These are phyloP conservation scores for Iselma pallidipennis DNA, from an alignment of 2,888 invertebrate genomes.

Conservation along the genomic window DNA sequence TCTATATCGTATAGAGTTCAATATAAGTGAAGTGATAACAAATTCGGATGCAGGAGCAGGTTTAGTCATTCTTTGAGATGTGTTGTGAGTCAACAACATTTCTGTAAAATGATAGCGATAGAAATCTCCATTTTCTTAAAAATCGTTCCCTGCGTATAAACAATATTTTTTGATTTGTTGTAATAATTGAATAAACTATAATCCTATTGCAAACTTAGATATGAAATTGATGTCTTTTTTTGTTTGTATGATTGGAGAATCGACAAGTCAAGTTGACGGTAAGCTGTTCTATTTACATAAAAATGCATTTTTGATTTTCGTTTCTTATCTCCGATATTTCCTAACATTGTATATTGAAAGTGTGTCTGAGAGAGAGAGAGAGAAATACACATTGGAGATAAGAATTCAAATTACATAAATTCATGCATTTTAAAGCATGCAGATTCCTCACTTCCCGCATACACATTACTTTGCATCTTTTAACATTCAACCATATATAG, in stretches of 20 bases:
- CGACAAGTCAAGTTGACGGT: slow-evolving; percentile 7
- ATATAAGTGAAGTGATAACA: slow-evolving; percentile 31
- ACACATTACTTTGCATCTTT: slow-evolving; percentile 54
- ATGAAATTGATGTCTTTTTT: not conserved
- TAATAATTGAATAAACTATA: not conserved
- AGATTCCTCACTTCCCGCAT: slow-evolving; percentile 50
- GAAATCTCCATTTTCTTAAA: slow-evolving; percentile 28
- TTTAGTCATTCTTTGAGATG: slow-evolving; percentile 29
- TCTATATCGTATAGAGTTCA: slow-evolving; percentile 20
- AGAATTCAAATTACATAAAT: slow-evolving; percentile 49
- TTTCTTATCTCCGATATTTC: not conserved
- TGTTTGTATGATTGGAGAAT: not conserved
- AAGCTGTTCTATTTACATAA: slow-evolving; percentile 24
- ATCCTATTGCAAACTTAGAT: not conserved
- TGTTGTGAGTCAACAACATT: slow-evolving; percentile 35
- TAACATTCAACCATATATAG: slow-evolving; percentile 41
- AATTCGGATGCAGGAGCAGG: slow-evolving; percentile 37
- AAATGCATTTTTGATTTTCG: slow-evolving; percentile 29
- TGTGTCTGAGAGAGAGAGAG: too few species aligned
- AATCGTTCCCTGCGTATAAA: slow-evolving; percentile 12
- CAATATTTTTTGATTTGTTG: not conserved
- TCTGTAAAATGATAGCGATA: slow-evolving; percentile 29
- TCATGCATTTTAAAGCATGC: slow-evolving; percentile 55
- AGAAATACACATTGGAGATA: slow-evolving; percentile 27
- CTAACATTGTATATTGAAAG: slow-evolving; percentile 10